Base-by-base conservation (phyloP, 2,797 vertebrate species). In the Chloroceryle inda region DNA sequence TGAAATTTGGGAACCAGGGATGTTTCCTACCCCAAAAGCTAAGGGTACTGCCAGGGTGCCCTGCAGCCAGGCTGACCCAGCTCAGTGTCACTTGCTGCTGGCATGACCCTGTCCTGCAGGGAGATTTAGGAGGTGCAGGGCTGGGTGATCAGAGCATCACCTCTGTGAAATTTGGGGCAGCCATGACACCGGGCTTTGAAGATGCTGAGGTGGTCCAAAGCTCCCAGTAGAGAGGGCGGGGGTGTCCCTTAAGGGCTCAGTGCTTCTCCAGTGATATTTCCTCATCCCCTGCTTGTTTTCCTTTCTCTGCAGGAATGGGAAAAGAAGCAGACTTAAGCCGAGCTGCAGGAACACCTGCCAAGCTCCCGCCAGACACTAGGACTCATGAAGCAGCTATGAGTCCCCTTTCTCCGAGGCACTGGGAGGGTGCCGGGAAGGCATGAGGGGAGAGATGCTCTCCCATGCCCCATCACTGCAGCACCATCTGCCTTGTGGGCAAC, bases 301-400 rank as follows among this genome's bases (percentile, higher is more conserved):
- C 50, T 97, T 82, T 92, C 88, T 97, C 22, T 97, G 98, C 97
- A 99, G 99, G 99, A 99, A 97, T 99, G 99, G 99, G 99, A 99
- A 96, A 99, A 98, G 97, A 99, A 99, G 97, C 99, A 99, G 98
- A 98, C 98, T 91, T 99, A 99, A 97, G 59, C 37, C 22, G 5
- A 89, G 33, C 62, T 74, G 85, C 6, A 4, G 89, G 53, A 71
- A 87, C 3, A 20, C 69, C 91, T 62, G 88, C 95, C 23, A 19
- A 93, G 81, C 38, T 83, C 77, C 38, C 5, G 4, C 31, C 29
- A 2, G 89, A 33, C 55, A 47, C 20, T 71, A 89, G 89, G 92
- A 86, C 85, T 92, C 89, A 79, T 2, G 1, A 44, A 88, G 61
- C 37, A 95, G 58, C 64, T 56, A 2, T 68, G 86, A 95, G 82